Evolutionary conservation across 1,140 invertebrate genomes (phyloP), one percentile per base, ranked within the genome.

Genomic region (Leguminivora glycinivorella): DNA sequence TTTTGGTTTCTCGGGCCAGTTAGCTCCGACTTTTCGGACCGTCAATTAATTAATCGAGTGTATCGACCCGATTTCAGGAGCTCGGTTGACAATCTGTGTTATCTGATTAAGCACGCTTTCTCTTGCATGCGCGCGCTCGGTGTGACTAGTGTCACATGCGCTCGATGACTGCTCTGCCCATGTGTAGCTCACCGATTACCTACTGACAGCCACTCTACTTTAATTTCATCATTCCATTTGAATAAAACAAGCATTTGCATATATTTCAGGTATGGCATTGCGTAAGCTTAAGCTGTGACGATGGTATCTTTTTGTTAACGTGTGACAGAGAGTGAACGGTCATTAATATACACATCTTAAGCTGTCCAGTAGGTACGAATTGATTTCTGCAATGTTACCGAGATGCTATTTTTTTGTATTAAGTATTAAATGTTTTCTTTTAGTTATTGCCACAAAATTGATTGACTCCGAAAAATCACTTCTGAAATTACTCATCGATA

Each of bases 71-170:
- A 88, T 90, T 91, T 90, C 88, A 89, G 89, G 87, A 89, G 89
- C 84, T 82, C 83, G 85, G 87, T 90, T 90, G 89, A 91, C 89
- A 89, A 90, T 87, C 83, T 87, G 81, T 88, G 82, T 90, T 91
- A 90, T 91, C 89, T 91, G 88, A 91, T 91, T 85, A 86, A 91
- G 84, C 88, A 89, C 89, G 89, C 89, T 91, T 91, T 91, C 89
- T 90, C 89, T 86, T 74, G 81, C 72, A 76, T 78, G 25, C 58
- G 58, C 56, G 56, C 58, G 25, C 25, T 29, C 58, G 14, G 26
- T 63, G 58, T 63, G 26, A 63, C 58, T 63, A 63, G 78, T 81
- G 77, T 82, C 40, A 56, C 80, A 83, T 79, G 73, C 72, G 71
- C 77, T 69, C 73, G 70, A 70, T 56, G 56, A 70, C 66, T 79